Evolutionary conservation across 1,140 invertebrate species (phyloP), one percentile per base, ranked within the genome.

Genomic region (Solen grandis): DNA sequence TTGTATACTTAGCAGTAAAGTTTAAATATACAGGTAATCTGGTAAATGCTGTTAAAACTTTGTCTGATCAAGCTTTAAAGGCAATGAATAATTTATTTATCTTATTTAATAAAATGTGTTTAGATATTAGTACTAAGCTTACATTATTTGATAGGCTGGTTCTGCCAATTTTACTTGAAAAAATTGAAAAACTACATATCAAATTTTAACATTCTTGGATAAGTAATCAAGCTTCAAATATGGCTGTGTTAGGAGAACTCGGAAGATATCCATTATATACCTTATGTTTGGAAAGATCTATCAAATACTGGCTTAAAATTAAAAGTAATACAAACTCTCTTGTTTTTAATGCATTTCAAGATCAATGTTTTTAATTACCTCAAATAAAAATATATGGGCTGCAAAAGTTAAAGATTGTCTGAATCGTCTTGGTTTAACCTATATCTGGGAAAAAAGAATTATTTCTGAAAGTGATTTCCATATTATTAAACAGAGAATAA

Each of bases 131-230:
- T 27, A 60, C 35, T 14, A 66, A 79, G 22, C 27, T 79, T 0
- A 2, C 8, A 27, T 35, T 79, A 1, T 79, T 70, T 50, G 55
- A 79, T 19, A 62, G 10, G 5, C 29, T 69, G 54, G 59, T 79
- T 46, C 54, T 70, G 31, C 76, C 65, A 35, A 79, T 79, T 50
- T 5, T 79, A 22, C 13, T 10, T 46, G 19, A 46, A 46, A 19
- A 46, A 46, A 19, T 46, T 10, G 70, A 74, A 41, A 60, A 60
- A 38, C 35, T 74, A 14, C 68, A 72, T 72, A 57, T 72, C 4
- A 60, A n/a, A 46, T 74, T 59, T 41, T 60, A 36, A 60, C 29
- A 41, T n/a, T 74, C 16, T 25, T 10, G 70, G 70, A 57, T 74
- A 8, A 41, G 50, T 52, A 36, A 60, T 13, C 70, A 74, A 60